phyloP scores from a whole-genome alignment of 2,888 invertebrate species.

The Catocala fraxini region DNA sequence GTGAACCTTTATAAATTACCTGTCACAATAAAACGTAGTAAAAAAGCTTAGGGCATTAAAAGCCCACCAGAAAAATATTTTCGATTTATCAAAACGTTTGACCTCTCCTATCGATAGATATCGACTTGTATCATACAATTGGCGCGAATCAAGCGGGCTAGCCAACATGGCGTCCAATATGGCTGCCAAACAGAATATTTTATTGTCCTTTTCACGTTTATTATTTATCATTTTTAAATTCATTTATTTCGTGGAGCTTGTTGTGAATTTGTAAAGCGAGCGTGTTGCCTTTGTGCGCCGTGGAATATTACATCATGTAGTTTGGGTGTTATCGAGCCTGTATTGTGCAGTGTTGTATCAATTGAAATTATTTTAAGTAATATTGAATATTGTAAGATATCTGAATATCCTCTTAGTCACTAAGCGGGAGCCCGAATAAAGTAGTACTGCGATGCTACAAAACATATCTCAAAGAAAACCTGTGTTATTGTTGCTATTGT shows the following conservation, averaged over 20 bases:
- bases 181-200: slow-evolving; percentile 15
- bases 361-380: no score
- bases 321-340: neutral
- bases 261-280: neutral
- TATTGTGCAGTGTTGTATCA: neutral
- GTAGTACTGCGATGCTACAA: no score
- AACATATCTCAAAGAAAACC: no score
- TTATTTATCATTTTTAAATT: slow-evolving; percentile 27
- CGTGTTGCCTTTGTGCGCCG: neutral
- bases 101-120: neutral
- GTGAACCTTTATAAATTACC: no score
- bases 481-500: no score
- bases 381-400: no score
- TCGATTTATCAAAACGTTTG: neutral
- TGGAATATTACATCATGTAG: neutral
- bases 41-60: neutral
- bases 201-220: slow-evolving; percentile 3
- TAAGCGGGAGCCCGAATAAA: no score
- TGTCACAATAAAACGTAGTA: no score
- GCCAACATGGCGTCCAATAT: slow-evolving; percentile 2
- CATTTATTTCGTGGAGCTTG: slow-evolving; percentile 19
- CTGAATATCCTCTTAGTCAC: no score
- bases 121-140: slow-evolving; percentile 8
- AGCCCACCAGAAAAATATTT: neutral
- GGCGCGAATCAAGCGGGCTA: neutral